A percentile compares a stretch with the other conserved stretches of the same genome.
Conservation (phyloP, 1,140 invertebrate genomes). For the Physella acuta region DNA sequence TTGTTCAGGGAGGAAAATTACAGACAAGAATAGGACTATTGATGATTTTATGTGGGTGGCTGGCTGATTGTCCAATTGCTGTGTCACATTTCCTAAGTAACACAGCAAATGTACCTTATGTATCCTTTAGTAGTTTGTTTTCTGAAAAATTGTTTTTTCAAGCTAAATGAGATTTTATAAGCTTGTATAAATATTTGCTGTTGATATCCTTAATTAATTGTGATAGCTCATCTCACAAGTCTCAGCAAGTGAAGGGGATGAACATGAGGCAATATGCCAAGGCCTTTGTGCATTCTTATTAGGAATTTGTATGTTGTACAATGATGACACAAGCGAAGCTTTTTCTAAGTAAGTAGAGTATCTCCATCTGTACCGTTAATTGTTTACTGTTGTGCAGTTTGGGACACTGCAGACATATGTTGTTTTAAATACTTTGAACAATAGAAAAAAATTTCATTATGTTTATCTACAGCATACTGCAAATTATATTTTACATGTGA, state of each 20-base stretch:
- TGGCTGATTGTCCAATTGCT: constrained; percentile 79
- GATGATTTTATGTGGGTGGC: constrained; percentile 88
- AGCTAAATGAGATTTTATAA: too few relatives aligned
- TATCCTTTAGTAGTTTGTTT: constrained; percentile 57
- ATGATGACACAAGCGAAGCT: constrained; percentile 80
- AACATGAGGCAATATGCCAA: constrained; percentile 80
- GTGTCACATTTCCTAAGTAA: constrained; percentile 83
- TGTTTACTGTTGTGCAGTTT: too few relatives aligned
- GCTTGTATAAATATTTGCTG: too few relatives aligned
- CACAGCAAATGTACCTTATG: constrained; percentile 80
- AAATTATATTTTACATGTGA: neutral
- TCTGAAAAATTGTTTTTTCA: too few relatives aligned
- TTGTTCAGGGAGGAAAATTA: constrained; percentile 71
- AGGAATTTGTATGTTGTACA: constrained; percentile 89
- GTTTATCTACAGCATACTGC: too few relatives aligned
- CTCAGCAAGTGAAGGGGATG: constrained; percentile 70
- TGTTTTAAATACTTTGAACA: too few relatives aligned
- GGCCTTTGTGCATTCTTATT: constrained; percentile 93
- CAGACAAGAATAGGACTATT: constrained; percentile 90
- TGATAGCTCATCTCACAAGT: constrained; percentile 59
- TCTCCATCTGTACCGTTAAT: too few relatives aligned
- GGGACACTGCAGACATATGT: too few relatives aligned
- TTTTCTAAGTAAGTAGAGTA: constrained; percentile 70
- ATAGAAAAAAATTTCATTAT: too few relatives aligned
- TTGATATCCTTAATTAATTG: constrained; percentile 2